A percentile compares a stretch with the other conserved stretches of the same genome.
phyloP scores from a whole-genome alignment of 2,888 invertebrate species.

The Idaea dimidiata region DNA sequence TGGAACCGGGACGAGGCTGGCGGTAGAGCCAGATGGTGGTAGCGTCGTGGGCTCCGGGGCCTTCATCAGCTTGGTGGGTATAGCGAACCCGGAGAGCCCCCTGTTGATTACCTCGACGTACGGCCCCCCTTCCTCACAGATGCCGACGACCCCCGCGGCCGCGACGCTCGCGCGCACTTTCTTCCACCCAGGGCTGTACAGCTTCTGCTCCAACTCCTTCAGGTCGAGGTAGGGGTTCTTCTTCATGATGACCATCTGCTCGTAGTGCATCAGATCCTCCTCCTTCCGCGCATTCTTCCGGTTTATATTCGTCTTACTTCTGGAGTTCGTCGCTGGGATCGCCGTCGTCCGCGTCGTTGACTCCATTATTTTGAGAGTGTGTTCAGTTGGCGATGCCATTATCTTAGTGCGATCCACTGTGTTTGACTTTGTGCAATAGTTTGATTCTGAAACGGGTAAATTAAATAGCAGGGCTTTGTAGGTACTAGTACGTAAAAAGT shows the following conservation, averaged over 20 bases:
- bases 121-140: constrained; percentile 56
- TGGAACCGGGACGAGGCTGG: too few relatives aligned
- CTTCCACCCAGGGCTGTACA: constrained; percentile 46
- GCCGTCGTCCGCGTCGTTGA: constrained; percentile 34
- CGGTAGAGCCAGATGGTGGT: constrained; percentile 19
- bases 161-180: constrained; percentile 48
- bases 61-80: constrained; percentile 52
- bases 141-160: constrained; percentile 17
- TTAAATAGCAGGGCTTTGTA: not conserved
- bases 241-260: constrained; percentile 69
- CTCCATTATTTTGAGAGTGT: constrained; percentile 43
- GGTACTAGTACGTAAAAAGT: too few relatives aligned
- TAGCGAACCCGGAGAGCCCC: constrained; percentile 66
- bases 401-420: constrained; percentile 43
- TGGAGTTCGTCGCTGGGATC: constrained; percentile 14
- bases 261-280: constrained; percentile 60
- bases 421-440: constrained; percentile 28
- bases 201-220: constrained; percentile 59
- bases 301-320: constrained; percentile 29
- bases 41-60: constrained; percentile 23
- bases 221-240: constrained; percentile 70
- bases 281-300: constrained; percentile 36
- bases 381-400: constrained; percentile 41
- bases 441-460: constrained; percentile 31
- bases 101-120: constrained; percentile 68